Conservation (phyloP, 2,113 vertebrate species). For the Steatornis caripensis region DNA sequence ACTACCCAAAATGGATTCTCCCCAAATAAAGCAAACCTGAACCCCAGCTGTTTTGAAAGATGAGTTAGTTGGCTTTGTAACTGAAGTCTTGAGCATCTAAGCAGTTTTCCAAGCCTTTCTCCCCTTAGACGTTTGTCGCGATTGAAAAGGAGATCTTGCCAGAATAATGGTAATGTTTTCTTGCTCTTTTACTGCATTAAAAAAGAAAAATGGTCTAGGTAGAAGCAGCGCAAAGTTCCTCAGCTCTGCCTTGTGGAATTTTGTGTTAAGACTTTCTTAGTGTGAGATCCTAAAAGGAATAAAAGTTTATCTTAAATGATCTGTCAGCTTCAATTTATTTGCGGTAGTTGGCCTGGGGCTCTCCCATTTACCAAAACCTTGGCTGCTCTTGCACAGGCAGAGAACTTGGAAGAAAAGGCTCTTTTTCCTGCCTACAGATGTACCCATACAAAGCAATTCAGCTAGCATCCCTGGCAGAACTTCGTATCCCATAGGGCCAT, state of each 20-base stretch:
- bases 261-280: not conserved
- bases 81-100: not conserved
- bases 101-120: not conserved
- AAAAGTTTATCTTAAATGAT: conserved; percentile 25
- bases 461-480: not conserved
- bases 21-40: not conserved
- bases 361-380: not conserved
- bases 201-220: not conserved
- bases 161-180: not conserved
- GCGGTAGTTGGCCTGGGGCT: not conserved
- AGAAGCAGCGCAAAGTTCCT: not conserved
- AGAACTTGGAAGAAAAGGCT: not conserved
- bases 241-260: not conserved
- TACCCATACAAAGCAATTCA: not conserved
- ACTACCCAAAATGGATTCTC: not conserved
- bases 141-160: not conserved
- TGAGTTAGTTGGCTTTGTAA: not conserved
- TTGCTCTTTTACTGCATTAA: not conserved
- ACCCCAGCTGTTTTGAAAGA: not conserved
- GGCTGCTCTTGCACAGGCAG: not conserved
- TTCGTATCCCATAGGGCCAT: not conserved
- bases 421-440: not conserved
- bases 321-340: conserved; percentile 47
- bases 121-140: not conserved
- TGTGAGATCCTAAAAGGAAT: not conserved